Base-by-base conservation (phyloP, 1,140 invertebrate species). In the Zaprionus vittiger region DNA sequence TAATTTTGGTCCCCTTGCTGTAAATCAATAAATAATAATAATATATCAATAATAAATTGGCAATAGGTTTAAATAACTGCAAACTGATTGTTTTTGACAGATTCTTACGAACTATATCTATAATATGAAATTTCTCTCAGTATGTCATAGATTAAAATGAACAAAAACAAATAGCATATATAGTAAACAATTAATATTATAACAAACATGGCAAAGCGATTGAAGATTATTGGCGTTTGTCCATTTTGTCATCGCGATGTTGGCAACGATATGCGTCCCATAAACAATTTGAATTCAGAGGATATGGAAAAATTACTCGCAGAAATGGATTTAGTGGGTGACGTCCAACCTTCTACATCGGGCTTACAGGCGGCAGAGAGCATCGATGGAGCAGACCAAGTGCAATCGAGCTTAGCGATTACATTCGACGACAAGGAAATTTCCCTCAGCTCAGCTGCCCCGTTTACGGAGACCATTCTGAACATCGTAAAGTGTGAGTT, bases 21-120 rank as follows among this genome's bases (percentile, higher is more conserved):
- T 87, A 83, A 83, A 86, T 83, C 69, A 57, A 26, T 49, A 37
- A 24, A 75, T 49, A 56, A 62, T 54, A 34, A 34, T 11, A 11
- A 34, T 47, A 47, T 52, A 24, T 11, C 4, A 31, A 64, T 59
- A 75, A 71, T 71, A 75, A 71, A 75, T 71, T 71, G 60, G 34
- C 15, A 57, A 24, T 71, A 75, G 24, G 3, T 70, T 59, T 44
- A 61, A 61, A 61, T 61, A 24, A 52, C 47, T 47, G 41, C 41
- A 47, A 47, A 17, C n/a, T 17, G 17, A 47, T 1, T 47, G 41
- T 47, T 47, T 52, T 52, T 11, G 20, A 49, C 31, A 34, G 31
- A 34, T 34, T 11, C 31, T 2, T 22, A 11, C 5, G 44, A 49
- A 49, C 4, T 15, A 2, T 15, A 47, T 49, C 2, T 17, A 0